These are phyloP conservation scores for Palythoa caribaeorum DNA, from an alignment of 92 coral and sea anemone species.

Conservation along the genomic window DNA sequence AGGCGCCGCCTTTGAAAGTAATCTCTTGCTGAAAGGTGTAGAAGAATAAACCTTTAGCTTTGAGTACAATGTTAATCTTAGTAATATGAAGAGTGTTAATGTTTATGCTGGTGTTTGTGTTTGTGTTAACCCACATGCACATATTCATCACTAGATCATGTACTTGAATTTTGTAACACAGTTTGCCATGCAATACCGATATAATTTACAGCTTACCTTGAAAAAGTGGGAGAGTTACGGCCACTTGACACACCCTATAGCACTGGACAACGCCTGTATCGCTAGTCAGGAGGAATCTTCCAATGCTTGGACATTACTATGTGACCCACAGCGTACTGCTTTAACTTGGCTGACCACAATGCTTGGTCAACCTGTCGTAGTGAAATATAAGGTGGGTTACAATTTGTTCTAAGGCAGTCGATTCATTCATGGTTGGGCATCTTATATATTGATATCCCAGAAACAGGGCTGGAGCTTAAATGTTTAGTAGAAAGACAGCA, in stretches of 20 bases:
- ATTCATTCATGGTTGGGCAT: neutral
- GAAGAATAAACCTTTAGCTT: no score
- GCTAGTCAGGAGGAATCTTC: constrained; percentile 89
- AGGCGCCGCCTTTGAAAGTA: constrained; percentile 69
- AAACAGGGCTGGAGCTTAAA: no score
- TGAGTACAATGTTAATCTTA: no score
- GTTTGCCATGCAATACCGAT: neutral
- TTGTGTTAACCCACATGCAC: no score
- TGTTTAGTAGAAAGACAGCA: no score
- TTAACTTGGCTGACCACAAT: constrained; percentile 85
- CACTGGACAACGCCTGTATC: constrained; percentile 91
- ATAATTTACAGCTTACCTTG: constrained; percentile 68
- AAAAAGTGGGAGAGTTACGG: constrained; percentile 86
- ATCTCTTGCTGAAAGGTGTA: constrained; percentile 54
- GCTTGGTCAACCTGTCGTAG: constrained; percentile 84
- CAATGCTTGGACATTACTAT: constrained; percentile 90
- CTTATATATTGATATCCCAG: no score
- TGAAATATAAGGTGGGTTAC: constrained; percentile 87
- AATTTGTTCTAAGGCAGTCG: neutral
- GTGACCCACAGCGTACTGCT: constrained; percentile 95
- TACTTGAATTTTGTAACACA: no score
- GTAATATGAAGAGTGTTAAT: no score
- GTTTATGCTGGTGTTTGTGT: no score
- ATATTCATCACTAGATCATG: no score
- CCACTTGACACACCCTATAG: constrained; percentile 84